phyloP scores from a whole-genome alignment of 2,888 invertebrate species.

The Orchestes rusci region DNA sequence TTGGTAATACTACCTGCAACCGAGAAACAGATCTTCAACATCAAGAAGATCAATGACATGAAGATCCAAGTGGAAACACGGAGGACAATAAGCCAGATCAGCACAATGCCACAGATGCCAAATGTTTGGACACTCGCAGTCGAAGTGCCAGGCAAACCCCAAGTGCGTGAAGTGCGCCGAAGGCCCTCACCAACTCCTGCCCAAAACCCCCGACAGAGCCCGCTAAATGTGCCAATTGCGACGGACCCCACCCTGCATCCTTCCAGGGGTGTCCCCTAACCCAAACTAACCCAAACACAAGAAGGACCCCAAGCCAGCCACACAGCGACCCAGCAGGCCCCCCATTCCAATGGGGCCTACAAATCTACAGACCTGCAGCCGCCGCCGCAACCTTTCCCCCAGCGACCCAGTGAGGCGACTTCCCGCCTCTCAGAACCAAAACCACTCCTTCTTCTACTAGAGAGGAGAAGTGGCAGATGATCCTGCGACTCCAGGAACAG shows the following conservation, averaged over 20 bases:
- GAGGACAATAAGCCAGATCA: not conserved
- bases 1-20: not conserved
- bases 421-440: too few species aligned
- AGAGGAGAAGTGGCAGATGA: too few species aligned
- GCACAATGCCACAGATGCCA: slow-evolving; percentile 9
- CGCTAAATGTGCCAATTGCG: not conserved
- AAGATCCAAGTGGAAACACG: not conserved
- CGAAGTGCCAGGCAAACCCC: not conserved
- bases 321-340: too few species aligned
- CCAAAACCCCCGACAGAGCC: not conserved
- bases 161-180: slow-evolving; percentile 4
- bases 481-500: too few species aligned
- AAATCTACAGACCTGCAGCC: too few species aligned
- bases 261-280: not conserved
- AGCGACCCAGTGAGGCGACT: too few species aligned
- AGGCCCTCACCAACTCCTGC: not conserved
- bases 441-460: too few species aligned
- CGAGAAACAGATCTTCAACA: not conserved
- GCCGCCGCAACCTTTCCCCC: too few species aligned
- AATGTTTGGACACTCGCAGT: slow-evolving; percentile 2
- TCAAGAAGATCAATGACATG: not conserved
- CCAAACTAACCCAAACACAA: too few species aligned
- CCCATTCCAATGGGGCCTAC: too few species aligned
- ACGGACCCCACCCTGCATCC: not conserved
- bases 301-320: too few species aligned